Evolutionary conservation across 1,140 invertebrate species (phyloP).

Genomic region (Pentalonia nigronervosa): DNA sequence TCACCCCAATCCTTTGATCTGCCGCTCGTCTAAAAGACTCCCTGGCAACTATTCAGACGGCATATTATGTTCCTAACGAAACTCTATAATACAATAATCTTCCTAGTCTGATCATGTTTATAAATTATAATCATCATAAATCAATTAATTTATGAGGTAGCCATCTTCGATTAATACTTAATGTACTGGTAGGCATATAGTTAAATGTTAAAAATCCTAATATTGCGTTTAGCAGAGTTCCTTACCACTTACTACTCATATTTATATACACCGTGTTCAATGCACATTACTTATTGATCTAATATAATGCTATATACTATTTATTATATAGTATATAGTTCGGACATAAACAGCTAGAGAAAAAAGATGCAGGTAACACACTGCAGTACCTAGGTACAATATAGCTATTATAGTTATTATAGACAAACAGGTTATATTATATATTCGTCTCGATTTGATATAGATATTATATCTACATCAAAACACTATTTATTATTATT

Average conservation of each 20-base stretch:
- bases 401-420: neutral
- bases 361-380: neutral
- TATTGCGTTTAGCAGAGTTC: neutral
- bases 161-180: no score
- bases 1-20: constrained; percentile 9
- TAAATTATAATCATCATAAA: neutral
- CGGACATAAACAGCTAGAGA: neutral
- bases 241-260: neutral
- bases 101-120: neutral
- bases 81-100: neutral
- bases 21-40: neutral
- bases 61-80: neutral
- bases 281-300: neutral
- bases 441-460: constrained; percentile 14
- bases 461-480: neutral
- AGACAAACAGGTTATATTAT: neutral
- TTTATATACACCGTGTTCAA: neutral
- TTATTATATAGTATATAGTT: no score
- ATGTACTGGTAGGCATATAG: neutral
- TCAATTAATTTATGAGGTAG: neutral
- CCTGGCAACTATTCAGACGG: neutral
- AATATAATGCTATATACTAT: neutral
- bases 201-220: neutral
- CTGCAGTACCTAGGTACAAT: neutral
- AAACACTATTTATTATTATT: constrained; percentile 3